Evolutionary conservation across 2,888 invertebrate genomes (phyloP).

Genomic region (Cetonia aurata): DNA sequence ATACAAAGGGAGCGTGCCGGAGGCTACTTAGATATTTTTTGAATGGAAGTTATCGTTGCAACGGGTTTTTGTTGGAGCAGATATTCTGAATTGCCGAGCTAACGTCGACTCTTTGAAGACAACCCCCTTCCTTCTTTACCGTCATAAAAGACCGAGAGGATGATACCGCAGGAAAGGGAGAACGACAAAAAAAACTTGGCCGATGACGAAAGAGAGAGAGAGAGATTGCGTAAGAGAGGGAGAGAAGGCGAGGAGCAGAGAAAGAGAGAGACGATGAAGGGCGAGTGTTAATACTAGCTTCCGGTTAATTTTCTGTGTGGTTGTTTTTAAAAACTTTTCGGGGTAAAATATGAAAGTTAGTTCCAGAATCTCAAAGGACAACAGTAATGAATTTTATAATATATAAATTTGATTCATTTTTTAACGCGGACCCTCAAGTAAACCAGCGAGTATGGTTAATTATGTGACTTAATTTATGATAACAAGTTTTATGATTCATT

Average conservation of each 20-base stretch:
- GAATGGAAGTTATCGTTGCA: background rate
- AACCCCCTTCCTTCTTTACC: background rate
- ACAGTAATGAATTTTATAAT: background rate
- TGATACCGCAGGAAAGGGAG: constrained; percentile 7
- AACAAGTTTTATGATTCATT: no score
- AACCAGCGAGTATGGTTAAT: no score
- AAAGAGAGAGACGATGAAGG: background rate
- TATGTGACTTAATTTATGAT: no score
- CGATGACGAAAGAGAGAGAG: constrained; percentile 1
- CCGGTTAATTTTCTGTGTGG: constrained; percentile 10
- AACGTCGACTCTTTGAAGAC: constrained; percentile 17
- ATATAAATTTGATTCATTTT: no score
- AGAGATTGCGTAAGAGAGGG: background rate
- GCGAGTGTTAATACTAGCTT: constrained; percentile 16
- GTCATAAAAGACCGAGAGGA: constrained; percentile 14
- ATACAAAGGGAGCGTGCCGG: constrained; percentile 3
- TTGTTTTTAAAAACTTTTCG: constrained; percentile 9
- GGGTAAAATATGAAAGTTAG: background rate
- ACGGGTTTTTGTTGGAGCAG: background rate
- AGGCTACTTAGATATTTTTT: constrained; percentile 9
- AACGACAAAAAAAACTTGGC: background rate
- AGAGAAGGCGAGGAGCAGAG: no score
- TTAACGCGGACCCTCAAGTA: no score
- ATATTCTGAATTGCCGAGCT: constrained; percentile 3
- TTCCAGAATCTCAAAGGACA: background rate